A percentile compares a stretch with the other conserved stretches of the same genome.
These are phyloP conservation scores for Coelinius sp. DNA, from an alignment of 2,888 invertebrate genomes.

Conservation along the genomic window DNA sequence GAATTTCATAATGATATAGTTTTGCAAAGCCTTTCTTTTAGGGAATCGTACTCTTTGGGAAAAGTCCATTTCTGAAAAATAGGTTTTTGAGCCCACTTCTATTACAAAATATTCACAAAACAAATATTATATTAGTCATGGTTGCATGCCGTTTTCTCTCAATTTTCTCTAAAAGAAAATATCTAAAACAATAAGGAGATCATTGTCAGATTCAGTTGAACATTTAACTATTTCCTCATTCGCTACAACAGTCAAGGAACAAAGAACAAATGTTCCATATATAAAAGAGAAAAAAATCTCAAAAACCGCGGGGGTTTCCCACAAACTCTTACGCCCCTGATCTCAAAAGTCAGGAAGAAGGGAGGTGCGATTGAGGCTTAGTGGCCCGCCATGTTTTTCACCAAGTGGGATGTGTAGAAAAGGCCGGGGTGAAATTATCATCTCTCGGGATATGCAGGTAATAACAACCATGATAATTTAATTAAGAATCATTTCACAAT, in stretches of 20 bases:
- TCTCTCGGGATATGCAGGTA: conserved; percentile 71
- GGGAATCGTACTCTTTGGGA: no score
- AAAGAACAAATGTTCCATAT: not conserved
- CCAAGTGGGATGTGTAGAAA: conserved; percentile 78
- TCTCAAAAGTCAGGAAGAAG: conserved; percentile 44
- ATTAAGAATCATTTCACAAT: not conserved
- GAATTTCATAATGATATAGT: no score
- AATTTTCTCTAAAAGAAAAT: not conserved
- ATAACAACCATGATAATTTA: conserved; percentile 41
- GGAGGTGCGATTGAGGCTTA: conserved; percentile 55
- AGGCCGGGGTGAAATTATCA: conserved; percentile 71
- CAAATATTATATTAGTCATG: no score
- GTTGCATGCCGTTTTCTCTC: no score
- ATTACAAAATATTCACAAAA: no score
- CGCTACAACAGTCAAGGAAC: not conserved
- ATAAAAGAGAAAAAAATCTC: not conserved
- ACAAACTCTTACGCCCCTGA: conserved; percentile 35
- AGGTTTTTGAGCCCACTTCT: no score
- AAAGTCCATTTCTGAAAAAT: no score
- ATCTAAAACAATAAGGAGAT: not conserved
- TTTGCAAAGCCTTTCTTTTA: no score
- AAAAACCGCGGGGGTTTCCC: not conserved
- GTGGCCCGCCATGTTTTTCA: conserved; percentile 83
- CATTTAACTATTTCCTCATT: not conserved
- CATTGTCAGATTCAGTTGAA: not conserved